Evolutionary conservation across 2,113 vertebrate genomes (phyloP), one percentile per base, ranked within the genome.

Genomic region (Xenopus borealis): DNA sequence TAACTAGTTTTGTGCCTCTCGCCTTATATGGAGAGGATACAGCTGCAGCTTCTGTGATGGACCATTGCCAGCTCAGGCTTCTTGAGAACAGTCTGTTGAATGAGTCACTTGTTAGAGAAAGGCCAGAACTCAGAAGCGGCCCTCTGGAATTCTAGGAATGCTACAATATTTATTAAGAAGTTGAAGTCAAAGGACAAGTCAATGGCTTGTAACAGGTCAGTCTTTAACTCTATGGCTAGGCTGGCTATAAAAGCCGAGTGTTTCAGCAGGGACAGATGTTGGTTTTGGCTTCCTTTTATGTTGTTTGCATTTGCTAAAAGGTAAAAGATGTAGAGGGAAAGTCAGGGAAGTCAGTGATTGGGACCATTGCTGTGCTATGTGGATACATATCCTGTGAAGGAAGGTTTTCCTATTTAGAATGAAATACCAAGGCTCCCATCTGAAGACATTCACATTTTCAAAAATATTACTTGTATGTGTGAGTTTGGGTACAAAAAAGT

Each of bases 71-170:
- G 16, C 72, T n/a, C 27, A 45, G 63, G 30, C 53, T 66, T 59
- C 57, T 57, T 67, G 72, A 75, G 55, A 68, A 27, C 72, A 61
- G 72, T 44, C 55, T 30, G 55, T 44, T 75, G 67, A 67, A 75
- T 75, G 72, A 75, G 27, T 75, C 72, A 75, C 72, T 75, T 75
- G 64, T 75, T 75, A 67, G 23, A 67, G 20, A 62, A 68, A 50
- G 44, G 55, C 40, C 72, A 62, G 65, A 50, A 53, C 55, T 47
- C 64, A 46, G 57, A 61, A 67, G 44, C 45, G 10, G 62, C 46
- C 19, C 65, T 16, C 23, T 46, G 72, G 72, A 75, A 75, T 75
- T 64, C 8, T n/a, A 75, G n/a, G 72, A 75, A 75, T 75, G 53
- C 45, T 61, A 30, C 55, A 68, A 47, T 59, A 58, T 74, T 74